Evolutionary conservation across 2,888 invertebrate genomes (phyloP).

Genomic region (Spicauda simplicius): DNA sequence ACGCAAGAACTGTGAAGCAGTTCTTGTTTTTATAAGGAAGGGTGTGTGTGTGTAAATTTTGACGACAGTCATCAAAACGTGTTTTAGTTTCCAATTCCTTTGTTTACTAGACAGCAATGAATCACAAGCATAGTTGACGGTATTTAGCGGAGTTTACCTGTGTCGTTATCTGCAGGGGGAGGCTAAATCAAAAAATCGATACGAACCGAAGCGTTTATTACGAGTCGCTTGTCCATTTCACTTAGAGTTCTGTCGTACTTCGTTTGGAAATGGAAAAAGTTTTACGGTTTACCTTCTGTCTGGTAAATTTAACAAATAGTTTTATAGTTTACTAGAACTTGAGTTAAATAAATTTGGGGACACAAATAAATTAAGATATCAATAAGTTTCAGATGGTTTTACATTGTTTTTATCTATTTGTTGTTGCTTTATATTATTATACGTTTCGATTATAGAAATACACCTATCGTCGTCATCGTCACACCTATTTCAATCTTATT

Average conservation of each 20-base stretch:
- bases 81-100: background rate
- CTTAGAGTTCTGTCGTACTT: conserved; percentile 55
- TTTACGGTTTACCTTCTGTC: conserved; percentile 46
- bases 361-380: background rate
- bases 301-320: conserved; percentile 13
- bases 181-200: conserved; percentile 82
- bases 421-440: too few species aligned
- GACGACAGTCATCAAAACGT: background rate
- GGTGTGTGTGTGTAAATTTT: too few species aligned
- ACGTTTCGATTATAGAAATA: too few species aligned
- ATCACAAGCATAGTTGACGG: conserved; percentile 24
- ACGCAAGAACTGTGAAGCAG: too few species aligned
- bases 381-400: too few species aligned
- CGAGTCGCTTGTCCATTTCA: conserved; percentile 54
- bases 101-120: conserved; percentile 17
- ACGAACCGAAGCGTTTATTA: conserved; percentile 58
- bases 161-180: conserved; percentile 73
- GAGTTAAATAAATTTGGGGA: background rate
- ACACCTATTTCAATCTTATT: too few species aligned
- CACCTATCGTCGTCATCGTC: too few species aligned
- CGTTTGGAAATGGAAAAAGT: conserved; percentile 45
- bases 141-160: conserved; percentile 41
- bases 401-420: too few species aligned
- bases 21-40: too few species aligned
- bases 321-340: background rate